Evolutionary conservation across 53 echinoderm and acorn worm genomes (phyloP), one percentile per base, ranked within the genome.

Genomic region (Arbacia lixula): DNA sequence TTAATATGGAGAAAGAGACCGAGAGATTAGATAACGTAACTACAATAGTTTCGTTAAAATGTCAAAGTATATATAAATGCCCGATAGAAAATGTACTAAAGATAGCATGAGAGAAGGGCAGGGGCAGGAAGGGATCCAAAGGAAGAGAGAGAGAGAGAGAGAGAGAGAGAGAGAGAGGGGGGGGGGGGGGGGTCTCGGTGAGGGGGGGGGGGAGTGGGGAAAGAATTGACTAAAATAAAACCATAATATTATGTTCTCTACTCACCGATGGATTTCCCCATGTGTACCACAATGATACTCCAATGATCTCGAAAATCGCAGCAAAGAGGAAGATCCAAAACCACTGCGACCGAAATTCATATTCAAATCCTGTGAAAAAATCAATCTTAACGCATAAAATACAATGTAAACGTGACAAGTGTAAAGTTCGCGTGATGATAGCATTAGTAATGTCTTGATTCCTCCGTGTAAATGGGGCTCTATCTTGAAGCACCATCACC

Each of bases 291-390:
- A 78, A 3, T 24, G 38, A 35, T 5, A 78, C 38, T 25, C 78
- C 58, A 21, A 78, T 26, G 60, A 78, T 39, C 28, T 78, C 78
- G 28, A 78, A 3, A 16, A 78, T 40, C 3, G 87, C 4, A 6
- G 68, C 60, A 50, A 67, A 35, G 27, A 86, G 39, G 25, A 89
- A 91, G 35, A 93, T 83, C 90, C 91, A 93, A 5, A 96, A 86
- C 96, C 93, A 93, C 5, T 74, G 89, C 1, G 96, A 93, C 8
- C 93, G 93, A 38, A 89, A 85, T 26, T 76, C 80, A 76, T 53
- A 84, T 25, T 84, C 78, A 43, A 64, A 87, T n/a, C 62, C 91
- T 87, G 61, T 4, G 33, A 75, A n/a, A n/a, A n/a, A n/a, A n/a
- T n/a, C n/a, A n/a, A n/a, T n/a, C n/a, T n/a, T n/a, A n/a, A n/a